Conservation (phyloP, 2,113 vertebrate species). For the Zosterops pallidus region DNA sequence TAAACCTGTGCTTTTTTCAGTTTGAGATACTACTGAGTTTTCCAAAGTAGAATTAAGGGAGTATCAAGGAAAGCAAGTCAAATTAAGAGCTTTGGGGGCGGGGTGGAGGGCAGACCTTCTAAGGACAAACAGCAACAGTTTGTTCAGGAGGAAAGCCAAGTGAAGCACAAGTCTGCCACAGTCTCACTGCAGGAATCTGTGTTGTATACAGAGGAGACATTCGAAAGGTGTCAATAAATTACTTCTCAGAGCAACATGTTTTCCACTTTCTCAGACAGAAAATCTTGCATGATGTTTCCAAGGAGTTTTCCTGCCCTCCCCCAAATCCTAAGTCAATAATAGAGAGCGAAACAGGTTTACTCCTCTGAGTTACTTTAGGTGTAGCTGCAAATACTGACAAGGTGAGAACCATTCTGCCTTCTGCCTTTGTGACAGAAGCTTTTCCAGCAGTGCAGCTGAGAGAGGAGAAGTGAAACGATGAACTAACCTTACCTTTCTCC, state of each 20-base stretch:
- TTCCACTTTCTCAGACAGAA: constrained; percentile 65
- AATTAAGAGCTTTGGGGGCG: constrained; percentile 22
- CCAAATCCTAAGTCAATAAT: constrained; percentile 15
- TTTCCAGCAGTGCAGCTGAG: not conserved
- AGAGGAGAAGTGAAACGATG: not conserved
- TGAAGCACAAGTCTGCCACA: constrained; percentile 56
- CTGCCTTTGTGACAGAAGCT: not conserved
- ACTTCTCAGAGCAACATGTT: constrained; percentile 60
- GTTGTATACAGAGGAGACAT: constrained; percentile 68
- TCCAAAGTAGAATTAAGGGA: not conserved
- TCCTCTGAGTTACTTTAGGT: constrained; percentile 1
- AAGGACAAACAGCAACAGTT: constrained; percentile 59
- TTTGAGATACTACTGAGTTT: constrained; percentile 13
- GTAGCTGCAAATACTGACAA: not conserved
- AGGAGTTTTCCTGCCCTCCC: not conserved
- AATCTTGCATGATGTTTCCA: constrained; percentile 63
- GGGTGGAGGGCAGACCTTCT: constrained; percentile 53
- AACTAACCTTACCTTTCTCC: not conserved
- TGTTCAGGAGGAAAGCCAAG: constrained; percentile 64
- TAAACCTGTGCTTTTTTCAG: not conserved
- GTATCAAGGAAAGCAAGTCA: not conserved
- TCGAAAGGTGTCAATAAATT: constrained; percentile 70
- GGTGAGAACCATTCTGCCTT: not conserved
- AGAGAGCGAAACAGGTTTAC: not conserved
- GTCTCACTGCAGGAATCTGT: constrained; percentile 50